Evolutionary conservation across 2,797 vertebrate genomes (phyloP), one percentile per base, ranked within the genome.

Genomic region (Sciurus vulgaris): DNA sequence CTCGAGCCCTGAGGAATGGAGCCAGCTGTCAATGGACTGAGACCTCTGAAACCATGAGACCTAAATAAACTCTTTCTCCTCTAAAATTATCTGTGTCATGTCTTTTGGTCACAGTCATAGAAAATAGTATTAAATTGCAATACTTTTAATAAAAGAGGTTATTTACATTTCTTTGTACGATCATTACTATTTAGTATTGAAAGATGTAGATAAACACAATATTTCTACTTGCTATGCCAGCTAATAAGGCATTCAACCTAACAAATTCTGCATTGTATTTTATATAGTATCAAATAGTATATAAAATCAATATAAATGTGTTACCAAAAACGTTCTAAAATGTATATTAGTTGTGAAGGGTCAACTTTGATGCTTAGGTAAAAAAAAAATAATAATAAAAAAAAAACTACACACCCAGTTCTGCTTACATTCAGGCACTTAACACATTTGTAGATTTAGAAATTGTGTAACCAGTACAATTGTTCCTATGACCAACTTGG

Each of bases 361-460:
- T 84, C 82, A 96, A 78, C 49, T 84, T 74, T 85, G 41, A 35
- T 86, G 83, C 78, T 84, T 87, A 83, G 38, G 85, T 96, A 96
- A 59, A 2, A 89, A 89, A 93, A 47, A 7, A 47, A 47, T 47
- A 92, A 26, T 0, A 56, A 9, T 22, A 20, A 2, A 56, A 9
- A 56, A 20, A 2, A 56, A 15, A 56, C 6, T 18, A 22, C 20
- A 54, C 41, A 78, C 12, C 17, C 4, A 82, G 72, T 63, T 91
- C 44, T 94, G n/a, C 38, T 93, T 89, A 70, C 49, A 61, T 61
- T 95, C 13, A 84, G 54, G 15, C 10, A 85, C 30, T 59, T 87
- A 91, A 47, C 30, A 79, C 7, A 81, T 17, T 87, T 77, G 49
- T 91, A 73, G 61, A 76, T 82, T 89, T 93, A 91, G 95, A 86